Conservation (phyloP, 2,113 vertebrate genomes). For the Mormyrus iriodes region DNA sequence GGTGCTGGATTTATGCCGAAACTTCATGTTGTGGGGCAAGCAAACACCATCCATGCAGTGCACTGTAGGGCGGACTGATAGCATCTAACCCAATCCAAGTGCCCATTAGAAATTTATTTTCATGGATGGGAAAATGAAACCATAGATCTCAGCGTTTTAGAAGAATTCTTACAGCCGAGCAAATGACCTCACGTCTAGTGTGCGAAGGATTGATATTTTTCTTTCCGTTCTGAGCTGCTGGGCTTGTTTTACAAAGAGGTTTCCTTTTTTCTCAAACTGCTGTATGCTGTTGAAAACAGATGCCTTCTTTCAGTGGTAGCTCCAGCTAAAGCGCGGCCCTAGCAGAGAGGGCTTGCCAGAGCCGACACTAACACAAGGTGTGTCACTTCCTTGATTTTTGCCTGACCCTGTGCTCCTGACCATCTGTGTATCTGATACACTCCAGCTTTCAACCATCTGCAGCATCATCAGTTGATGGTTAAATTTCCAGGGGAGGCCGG, state of each 20-base stretch:
- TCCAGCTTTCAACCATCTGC: neutral
- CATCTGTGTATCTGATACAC: neutral
- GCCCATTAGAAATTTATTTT: neutral
- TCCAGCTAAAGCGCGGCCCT: neutral
- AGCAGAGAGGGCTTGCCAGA: neutral
- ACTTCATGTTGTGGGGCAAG: neutral
- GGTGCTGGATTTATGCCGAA: neutral
- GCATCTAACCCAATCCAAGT: neutral
- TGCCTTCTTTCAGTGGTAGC: neutral
- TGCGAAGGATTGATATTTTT: neutral
- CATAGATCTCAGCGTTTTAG: neutral
- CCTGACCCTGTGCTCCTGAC: neutral
- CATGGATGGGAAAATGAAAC: neutral
- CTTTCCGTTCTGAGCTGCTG: neutral
- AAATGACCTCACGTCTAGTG: too few relatives aligned
- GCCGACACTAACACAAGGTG: neutral
- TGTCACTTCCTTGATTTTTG: neutral
- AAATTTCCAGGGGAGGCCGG: neutral
- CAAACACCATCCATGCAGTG: neutral
- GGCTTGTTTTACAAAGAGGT: neutral
- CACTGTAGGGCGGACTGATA: neutral
- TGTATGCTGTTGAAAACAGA: neutral
- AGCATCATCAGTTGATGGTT: neutral
- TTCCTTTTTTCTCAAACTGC: neutral
- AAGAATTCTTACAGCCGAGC: too few relatives aligned